Conservation (phyloP, 2,888 invertebrate species). For the Drosophila kokeensis region DNA sequence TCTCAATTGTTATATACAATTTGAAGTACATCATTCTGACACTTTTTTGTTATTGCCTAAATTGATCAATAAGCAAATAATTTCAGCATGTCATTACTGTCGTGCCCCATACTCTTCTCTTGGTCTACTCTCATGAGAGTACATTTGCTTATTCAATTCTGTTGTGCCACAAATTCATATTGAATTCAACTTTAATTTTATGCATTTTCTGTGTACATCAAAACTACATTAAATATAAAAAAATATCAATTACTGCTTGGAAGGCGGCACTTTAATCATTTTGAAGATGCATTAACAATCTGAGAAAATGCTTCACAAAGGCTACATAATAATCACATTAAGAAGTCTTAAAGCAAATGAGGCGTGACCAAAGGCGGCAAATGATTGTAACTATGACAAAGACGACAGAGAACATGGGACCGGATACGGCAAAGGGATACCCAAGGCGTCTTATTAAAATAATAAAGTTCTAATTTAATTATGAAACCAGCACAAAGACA, state of each 20-base stretch:
- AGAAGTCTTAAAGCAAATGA: constrained; percentile 58
- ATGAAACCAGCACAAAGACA: constrained; percentile 61
- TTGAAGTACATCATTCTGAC: constrained; percentile 7
- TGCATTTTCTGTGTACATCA: background rate
- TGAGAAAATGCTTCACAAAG: constrained; percentile 30
- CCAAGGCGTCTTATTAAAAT: constrained; percentile 77
- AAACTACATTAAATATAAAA: background rate
- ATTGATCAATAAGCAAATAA: constrained; percentile 7
- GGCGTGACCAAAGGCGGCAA: constrained; percentile 49
- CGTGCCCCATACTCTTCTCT: background rate
- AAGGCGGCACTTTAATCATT: background rate
- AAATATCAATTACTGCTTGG: background rate
- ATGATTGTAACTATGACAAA: constrained; percentile 51
- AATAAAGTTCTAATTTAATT: constrained; percentile 80
- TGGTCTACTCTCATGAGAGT: background rate
- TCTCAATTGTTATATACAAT: constrained; percentile 5
- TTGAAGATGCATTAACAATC: constrained; percentile 23
- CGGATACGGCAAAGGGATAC: constrained; percentile 46
- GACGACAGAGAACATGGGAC: constrained; percentile 12
- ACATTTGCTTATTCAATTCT: background rate
- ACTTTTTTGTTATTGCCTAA: background rate
- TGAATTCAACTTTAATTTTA: background rate
- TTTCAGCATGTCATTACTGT: background rate
- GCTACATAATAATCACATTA: constrained; percentile 59
- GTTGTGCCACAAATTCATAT: background rate